These are phyloP conservation scores for Elysia chlorotica DNA, from an alignment of 1,140 invertebrate genomes.

Conservation along the genomic window DNA sequence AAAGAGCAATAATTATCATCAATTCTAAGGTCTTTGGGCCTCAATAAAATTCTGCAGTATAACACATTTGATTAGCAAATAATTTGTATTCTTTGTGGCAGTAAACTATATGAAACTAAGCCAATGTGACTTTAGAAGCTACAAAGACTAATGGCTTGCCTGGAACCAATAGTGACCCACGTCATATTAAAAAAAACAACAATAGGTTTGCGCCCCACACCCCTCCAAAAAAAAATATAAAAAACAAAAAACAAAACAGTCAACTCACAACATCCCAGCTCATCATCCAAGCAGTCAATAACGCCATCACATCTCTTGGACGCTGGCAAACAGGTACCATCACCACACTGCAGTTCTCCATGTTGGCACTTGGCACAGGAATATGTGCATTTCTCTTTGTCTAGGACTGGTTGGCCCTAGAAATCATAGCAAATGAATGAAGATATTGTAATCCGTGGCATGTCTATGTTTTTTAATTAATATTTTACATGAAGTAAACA, in stretches of 20 bases:
- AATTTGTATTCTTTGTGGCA: too few species aligned
- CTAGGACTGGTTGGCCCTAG: constrained; percentile 28
- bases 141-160: background rate
- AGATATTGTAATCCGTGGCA: too few species aligned
- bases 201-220: background rate
- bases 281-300: constrained; percentile 83
- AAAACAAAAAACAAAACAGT: background rate
- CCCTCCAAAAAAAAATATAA: background rate
- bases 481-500: background rate
- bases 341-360: constrained; percentile 74
- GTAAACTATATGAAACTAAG: background rate
- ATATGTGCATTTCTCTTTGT: constrained; percentile 71
- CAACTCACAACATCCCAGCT: constrained; percentile 68
- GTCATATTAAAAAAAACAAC: background rate
- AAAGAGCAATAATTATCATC: too few species aligned
- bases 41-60: too few species aligned
- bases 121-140: background rate
- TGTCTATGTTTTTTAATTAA: background rate
- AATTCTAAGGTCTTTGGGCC: too few species aligned
- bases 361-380: constrained; percentile 74
- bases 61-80: too few species aligned
- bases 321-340: constrained; percentile 74
- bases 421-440: background rate
- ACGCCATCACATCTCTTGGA: constrained; percentile 81
- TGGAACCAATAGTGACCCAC: background rate